Evolutionary conservation across 1,140 invertebrate genomes (phyloP), one percentile per base, ranked within the genome.

Genomic region (Temnothorax curvispinosus): DNA sequence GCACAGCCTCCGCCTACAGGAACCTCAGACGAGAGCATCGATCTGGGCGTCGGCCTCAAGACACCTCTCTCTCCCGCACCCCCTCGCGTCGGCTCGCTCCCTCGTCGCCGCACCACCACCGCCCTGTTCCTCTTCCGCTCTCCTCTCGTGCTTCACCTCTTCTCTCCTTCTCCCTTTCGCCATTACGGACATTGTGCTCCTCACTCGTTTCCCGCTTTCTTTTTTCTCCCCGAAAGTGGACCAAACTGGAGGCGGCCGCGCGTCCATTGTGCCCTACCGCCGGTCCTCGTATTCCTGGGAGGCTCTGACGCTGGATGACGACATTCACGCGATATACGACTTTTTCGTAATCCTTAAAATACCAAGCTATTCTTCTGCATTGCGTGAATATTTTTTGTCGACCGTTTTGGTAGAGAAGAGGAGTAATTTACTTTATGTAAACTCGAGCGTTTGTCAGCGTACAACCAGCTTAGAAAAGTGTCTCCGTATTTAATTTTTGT

Each of bases 21-120:
- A 92, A 93, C 90, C 93, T 93, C 92, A 93, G 92, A 93, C 92
- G 92, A 89, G 90, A 93, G 91, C 92, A 94, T 94, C 93, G 93
- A 94, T 94, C 93, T 94, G 93, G 93, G 93, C 93, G 93, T 94
- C 93, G 92, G 91, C 93, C 93, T 94, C 93, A 94, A 93, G 92
- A 89, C 89, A 87, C 92, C 90, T 88, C 85, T 71, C 77, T 74
- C 72, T 13, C 50, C 69, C 78, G 9, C 85, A 77, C 38, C 41
- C 62, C 54, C 89, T 58, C 88, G 27, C 47, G 32, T n/a, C 54
- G 47, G n/a, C 85, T 56, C 69, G 8, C 76, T 41, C 52, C 82
- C 58, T 67, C 81, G 21, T 32, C 84, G 54, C 50, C 89, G 54
- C 85, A 58, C 76, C 62, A 85, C 82, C 65, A 50, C 71, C 75